Base-by-base conservation (phyloP, 2,113 vertebrate genomes). In the Tricholaema leucomelas region DNA sequence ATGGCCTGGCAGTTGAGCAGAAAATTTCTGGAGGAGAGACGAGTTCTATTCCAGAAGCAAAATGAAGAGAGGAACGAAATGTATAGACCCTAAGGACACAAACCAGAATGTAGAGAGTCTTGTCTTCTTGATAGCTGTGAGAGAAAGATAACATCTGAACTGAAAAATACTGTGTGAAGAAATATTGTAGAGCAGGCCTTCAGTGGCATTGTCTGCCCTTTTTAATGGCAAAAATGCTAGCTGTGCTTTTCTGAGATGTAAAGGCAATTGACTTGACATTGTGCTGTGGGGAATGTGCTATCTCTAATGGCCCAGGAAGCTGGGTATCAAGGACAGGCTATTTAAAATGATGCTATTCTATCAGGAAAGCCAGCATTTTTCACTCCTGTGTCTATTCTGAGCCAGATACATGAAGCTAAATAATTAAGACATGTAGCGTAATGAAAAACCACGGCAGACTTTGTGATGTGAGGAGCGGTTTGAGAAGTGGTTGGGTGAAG, bases 241-340 rank as follows among this genome's bases (percentile, higher is more conserved):
- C 46, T 91, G 33, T 91, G 60, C 84, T 87, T 44, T 87, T 81
- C 42, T 64, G 89, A 89, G 89, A 77, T 44, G 58, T 64, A 83
- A 92, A 87, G 75, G 48, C 87, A 87, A 92, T 90, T 93, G 94
- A 84, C 61, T 85, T 77, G 40, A 73, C 38, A 18, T 77, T 85
- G 75, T 5, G 4, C 69, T 85, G 55, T 13, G 27, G 87, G 81
- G 81, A 93, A 61, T 92, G 92, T 87, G 33, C 74, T 88, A 16
- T 46, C 71, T 92, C 50, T 59, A 5, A 59, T 85, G 86, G 55
- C 84, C 52, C 78, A 44, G 88, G 91, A 88, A 92, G 75, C 64
- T 71, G 87, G 36, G 31, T 80, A 54, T 91, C 52, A 80, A 77
- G 89, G 94, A 66, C 90, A 89, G 64, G 54, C 81, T 87, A 42